These are phyloP conservation scores for Trichonephila clavipes DNA, from an alignment of 1,140 invertebrate genomes.

Conservation along the genomic window DNA sequence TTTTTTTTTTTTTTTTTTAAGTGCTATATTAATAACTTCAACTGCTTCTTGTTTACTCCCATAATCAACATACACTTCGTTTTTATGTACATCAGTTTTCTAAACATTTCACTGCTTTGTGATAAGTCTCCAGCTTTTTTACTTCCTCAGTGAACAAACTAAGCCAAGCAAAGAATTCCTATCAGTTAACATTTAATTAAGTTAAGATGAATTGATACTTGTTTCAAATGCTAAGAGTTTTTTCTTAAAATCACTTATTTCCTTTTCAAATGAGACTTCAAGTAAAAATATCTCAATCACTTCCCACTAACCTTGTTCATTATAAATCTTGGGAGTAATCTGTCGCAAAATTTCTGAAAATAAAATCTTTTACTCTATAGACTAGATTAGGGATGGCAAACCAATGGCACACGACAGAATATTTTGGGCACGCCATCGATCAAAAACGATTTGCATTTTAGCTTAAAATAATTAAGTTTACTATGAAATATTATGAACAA, in stretches of 20 bases:
- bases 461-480: no score
- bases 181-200: slow-evolving; percentile 53
- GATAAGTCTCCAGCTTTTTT: slow-evolving; percentile 54
- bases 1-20: no score
- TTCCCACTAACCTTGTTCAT: slow-evolving; percentile 64
- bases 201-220: slow-evolving; percentile 64
- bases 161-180: slow-evolving; percentile 73
- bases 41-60: slow-evolving; percentile 70
- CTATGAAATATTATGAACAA: no score
- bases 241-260: slow-evolving; percentile 73
- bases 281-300: slow-evolving; percentile 71
- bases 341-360: no score
- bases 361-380: no score
- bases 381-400: no score
- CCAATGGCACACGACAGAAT: no score
- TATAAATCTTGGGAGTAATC: slow-evolving; percentile 33
- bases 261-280: slow-evolving; percentile 67
- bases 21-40: slow-evolving; percentile 66
- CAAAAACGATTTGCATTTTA: no score
- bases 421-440: no score
- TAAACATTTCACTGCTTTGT: slow-evolving; percentile 52
- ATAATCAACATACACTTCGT: slow-evolving; percentile 55
- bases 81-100: slow-evolving; percentile 62
- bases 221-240: slow-evolving; percentile 2
- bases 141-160: slow-evolving; percentile 64